These are phyloP conservation scores for Apodemia hepburni DNA, from an alignment of 2,888 invertebrate genomes.

Conservation along the genomic window DNA sequence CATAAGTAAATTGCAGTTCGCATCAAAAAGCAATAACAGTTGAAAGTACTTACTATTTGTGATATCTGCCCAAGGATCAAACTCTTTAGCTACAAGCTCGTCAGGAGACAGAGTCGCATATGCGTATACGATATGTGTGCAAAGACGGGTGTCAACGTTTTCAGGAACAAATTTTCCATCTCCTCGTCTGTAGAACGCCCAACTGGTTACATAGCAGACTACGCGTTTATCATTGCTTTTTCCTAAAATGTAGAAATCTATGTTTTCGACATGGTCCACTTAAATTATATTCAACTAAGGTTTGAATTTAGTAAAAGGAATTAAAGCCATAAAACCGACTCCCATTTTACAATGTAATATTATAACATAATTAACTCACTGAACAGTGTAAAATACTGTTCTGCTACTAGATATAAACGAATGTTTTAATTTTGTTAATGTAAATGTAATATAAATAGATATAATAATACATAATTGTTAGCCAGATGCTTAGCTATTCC, in stretches of 20 bases:
- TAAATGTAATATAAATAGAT: no score
- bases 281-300: no score
- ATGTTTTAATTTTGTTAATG: no score
- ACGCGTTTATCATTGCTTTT: constrained; percentile 75
- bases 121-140: constrained; percentile 94
- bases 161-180: constrained; percentile 94
- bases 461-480: no score
- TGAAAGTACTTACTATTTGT: constrained; percentile 84
- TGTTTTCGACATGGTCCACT: no score
- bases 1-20: no score
- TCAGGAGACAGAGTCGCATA: constrained; percentile 93
- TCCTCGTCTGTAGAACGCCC: constrained; percentile 91
- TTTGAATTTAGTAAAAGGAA: background rate
- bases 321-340: background rate
- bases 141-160: constrained; percentile 88
- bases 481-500: no score
- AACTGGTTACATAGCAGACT: constrained; percentile 93
- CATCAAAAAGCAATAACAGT: background rate
- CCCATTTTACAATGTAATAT: no score
- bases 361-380: no score
- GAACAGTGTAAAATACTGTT: no score
- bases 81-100: constrained; percentile 86
- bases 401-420: no score
- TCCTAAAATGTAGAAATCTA: constrained; percentile 37
- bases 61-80: constrained; percentile 93